Base-by-base conservation (phyloP, 2,888 invertebrate genomes). In the Rhimphoctona megacephalus region DNA sequence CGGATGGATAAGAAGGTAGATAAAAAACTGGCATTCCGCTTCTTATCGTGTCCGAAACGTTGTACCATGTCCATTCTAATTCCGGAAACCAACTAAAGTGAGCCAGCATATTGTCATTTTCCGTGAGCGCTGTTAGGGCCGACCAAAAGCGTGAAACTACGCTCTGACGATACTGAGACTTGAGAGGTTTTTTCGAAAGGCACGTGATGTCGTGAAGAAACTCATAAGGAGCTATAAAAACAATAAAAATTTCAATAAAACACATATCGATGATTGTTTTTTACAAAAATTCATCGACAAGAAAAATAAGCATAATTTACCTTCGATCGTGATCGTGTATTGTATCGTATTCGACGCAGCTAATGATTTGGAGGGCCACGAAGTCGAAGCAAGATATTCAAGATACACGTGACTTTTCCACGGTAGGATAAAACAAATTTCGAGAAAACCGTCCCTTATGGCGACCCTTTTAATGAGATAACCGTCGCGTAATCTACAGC, bases 151-250 rank as follows among this genome's bases (percentile, higher is more conserved):
- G 94, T 85, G 96, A 95, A 49, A 97, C 96, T 87, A 97, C 96
- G 22, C 96, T 96, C 90, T 96, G 96, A 67, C 97, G 95, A 91
- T 96, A 96, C 25, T 95, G 95, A 14, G 97, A 97, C 90, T 96
- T 96, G 81, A 96, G 95, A 72, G 95, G 95, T 88, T 96, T 96
- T 90, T 96, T 96, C 85, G 96, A 95, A 64, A 95, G 92, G 89
- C 96, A 96, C 3, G 96, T 96, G 78, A 97, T 96, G 91, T 97
- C 97, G 91, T 97, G 97, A 46, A 97, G 94, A 94, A 97, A 97
- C 90, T 97, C 97, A 91, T 97, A 97, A 1, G 96, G 96, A 46
- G 96, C 96, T 95, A 90, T 61, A 94, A 94, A 81, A 73, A 80
- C 67, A 57, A 70, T 46, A 49, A n/a, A 36, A 11, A 25, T 19